phyloP scores from a whole-genome alignment of 2,113 vertebrate genomes.

The Chaetura pelagica region DNA sequence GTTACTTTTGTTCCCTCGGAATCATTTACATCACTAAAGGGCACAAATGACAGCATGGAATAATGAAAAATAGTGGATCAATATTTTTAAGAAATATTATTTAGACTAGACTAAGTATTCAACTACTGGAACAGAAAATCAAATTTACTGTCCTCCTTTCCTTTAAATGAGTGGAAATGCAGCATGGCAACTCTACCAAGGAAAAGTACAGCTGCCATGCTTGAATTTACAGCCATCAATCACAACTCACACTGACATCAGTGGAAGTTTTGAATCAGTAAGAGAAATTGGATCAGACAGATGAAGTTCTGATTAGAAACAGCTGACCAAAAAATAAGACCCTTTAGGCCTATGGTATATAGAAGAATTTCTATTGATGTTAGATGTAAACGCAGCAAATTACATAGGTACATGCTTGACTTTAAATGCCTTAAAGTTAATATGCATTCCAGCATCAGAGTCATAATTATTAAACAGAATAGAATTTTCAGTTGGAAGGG shows the following conservation, averaged over 20 bases:
- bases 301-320: neutral
- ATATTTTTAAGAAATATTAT: neutral
- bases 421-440: neutral
- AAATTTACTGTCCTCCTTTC: neutral
- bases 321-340: neutral
- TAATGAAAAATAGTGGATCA: neutral
- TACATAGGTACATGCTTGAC: neutral
- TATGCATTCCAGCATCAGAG: neutral
- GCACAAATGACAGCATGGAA: slow-evolving; percentile 43
- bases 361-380: neutral
- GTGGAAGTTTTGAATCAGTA: neutral
- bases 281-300: neutral
- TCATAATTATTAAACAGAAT: neutral
- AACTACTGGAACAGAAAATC: neutral
- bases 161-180: neutral
- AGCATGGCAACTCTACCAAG: neutral
- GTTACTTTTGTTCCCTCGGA: neutral
- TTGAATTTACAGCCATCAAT: neutral
- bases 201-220: neutral
- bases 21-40: neutral
- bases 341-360: neutral
- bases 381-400: neutral
- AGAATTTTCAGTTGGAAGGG: neutral
- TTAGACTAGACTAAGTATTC: neutral
- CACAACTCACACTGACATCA: neutral